Evolutionary conservation across 2,888 invertebrate species (phyloP), one percentile per base, ranked within the genome.

Genomic region (Drosophila longiperda): DNA sequence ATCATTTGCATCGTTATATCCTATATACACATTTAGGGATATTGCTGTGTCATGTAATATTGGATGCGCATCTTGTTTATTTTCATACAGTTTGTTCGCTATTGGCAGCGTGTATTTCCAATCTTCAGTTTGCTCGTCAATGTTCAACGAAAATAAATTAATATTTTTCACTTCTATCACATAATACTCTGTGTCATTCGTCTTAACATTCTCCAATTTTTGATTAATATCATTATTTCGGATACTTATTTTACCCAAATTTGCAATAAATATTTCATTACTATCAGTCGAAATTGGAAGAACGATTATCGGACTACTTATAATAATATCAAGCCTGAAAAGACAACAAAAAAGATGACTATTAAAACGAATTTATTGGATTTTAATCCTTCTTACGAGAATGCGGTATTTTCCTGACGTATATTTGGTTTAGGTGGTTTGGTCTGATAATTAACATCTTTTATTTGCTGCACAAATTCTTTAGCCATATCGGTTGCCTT

Each of bases 401-500:
- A 68, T 34, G 64, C 38, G 0, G 67, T 55, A 15, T 68, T 79
- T 17, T 58, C 63, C 7, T 66, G 64, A 3, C 50, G 26, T 50
- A 57, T 66, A 54, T 57, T 76, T 8, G 67, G 59, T n/a, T 68
- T 63, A 2, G 73, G 50, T 55, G 70, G 69, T 48, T 84, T 75
- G 11, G 69, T 58, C 33, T 71, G 67, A 59, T 76, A 61, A 33
- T 59, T 89, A 65, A 54, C 79, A 17, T 90, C 91, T 52, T 82
- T 87, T 6, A 92, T 95, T 32, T 96, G 95, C 81, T 97, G 96
- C 4, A 97, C 97, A 67, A 99, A 94, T 0, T 97, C 98, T 71
- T 97, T 95, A 32, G 99, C 99, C 95, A 99, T 97, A 93, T 98
- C 98, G 0, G 98, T 97, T 40, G 99, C 99, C 62, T 98, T 98